phyloP scores from a whole-genome alignment of 2,113 vertebrate genomes.

The Elaphurus davidianus region DNA sequence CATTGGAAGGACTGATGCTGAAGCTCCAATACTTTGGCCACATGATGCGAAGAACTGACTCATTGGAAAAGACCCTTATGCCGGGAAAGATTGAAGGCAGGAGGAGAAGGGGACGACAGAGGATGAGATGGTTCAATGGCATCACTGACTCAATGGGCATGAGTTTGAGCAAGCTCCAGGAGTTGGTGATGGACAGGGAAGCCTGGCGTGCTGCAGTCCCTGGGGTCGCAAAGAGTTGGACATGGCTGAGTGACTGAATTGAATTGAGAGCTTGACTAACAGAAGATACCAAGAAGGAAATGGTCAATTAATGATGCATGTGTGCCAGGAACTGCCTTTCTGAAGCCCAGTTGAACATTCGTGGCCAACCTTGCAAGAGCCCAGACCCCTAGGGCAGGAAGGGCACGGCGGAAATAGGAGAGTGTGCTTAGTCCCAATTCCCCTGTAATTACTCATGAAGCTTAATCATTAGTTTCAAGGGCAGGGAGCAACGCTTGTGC shows the following conservation, averaged over 20 bases:
- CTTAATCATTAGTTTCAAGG: conserved; percentile 62
- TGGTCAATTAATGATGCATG: background rate
- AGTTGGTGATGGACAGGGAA: background rate
- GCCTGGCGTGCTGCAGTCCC: background rate
- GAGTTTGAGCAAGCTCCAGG: background rate
- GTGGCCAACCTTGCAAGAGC: background rate
- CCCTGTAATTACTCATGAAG: conserved; percentile 58
- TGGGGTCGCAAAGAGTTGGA: background rate
- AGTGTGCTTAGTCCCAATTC: background rate
- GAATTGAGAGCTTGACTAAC: background rate
- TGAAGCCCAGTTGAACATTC: conserved; percentile 32
- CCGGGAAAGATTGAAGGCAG: background rate
- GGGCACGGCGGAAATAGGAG: conserved; percentile 27
- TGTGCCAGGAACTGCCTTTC: background rate
- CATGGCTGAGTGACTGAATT: background rate
- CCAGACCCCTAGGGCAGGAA: conserved; percentile 15
- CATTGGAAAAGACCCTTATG: background rate
- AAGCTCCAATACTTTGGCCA: background rate
- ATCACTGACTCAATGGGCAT: background rate
- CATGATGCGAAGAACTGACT: background rate
- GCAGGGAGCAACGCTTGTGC: background rate
- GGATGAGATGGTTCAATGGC: background rate
- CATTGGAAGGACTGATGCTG: background rate
- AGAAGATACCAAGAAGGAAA: background rate
- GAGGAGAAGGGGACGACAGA: background rate